Evolutionary conservation across 2,113 vertebrate genomes (phyloP).

Genomic region (Willisornis vidua): DNA sequence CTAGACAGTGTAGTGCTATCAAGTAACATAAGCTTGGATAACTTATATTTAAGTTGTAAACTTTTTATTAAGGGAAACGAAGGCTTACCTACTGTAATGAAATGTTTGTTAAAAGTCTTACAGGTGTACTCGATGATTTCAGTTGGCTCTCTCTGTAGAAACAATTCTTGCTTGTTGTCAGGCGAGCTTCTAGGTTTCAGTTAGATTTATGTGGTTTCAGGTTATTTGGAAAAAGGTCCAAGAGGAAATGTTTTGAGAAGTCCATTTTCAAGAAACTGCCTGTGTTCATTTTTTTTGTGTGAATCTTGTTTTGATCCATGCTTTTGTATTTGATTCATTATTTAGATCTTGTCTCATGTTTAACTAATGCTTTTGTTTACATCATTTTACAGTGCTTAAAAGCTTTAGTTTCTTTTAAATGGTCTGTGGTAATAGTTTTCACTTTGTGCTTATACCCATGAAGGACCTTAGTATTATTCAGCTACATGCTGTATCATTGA

Average conservation of each 20-base stretch:
- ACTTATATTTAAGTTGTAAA: background rate
- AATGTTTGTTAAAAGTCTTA: background rate
- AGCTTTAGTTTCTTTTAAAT: background rate
- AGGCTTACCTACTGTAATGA: background rate
- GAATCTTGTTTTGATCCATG: background rate
- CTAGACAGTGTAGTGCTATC: background rate
- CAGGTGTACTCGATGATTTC: background rate
- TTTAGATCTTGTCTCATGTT: background rate
- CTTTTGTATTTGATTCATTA: background rate
- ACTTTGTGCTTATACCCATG: background rate
- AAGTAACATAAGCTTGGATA: background rate
- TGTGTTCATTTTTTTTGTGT: background rate
- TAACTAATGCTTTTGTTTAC: background rate
- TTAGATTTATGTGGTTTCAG: background rate
- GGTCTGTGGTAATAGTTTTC: background rate
- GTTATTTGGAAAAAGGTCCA: background rate
- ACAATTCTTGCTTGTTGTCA: background rate
- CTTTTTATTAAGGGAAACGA: fast-evolving
- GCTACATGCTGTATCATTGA: background rate
- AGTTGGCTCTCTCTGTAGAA: background rate
- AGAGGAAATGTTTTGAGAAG: background rate
- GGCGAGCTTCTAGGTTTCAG: background rate
- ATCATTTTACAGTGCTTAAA: background rate
- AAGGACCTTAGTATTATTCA: background rate
- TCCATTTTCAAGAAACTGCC: background rate